Percentiles rank a stretch among this genome's conserved stretches.
These are phyloP conservation scores for Mormyrus lacerda DNA, from an alignment of 2,113 vertebrate genomes.

Conservation along the genomic window DNA sequence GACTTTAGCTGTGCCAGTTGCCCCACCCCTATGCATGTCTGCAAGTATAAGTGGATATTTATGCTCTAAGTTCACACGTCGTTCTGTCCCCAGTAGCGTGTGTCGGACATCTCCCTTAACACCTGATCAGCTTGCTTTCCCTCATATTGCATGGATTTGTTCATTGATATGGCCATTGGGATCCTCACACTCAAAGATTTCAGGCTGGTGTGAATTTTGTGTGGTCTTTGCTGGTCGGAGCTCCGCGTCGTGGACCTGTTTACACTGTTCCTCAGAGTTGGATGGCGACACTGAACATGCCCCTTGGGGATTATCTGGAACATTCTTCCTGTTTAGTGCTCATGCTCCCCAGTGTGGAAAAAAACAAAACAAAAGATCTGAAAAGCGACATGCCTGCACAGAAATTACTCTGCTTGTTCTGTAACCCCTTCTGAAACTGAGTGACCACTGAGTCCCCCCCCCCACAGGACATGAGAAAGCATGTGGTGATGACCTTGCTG, in stretches of 20 bases:
- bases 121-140: background rate
- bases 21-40: background rate
- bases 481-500: conserved; percentile 95
- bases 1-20: background rate
- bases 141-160: background rate
- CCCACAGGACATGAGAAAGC: conserved; percentile 92
- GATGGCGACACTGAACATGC: background rate
- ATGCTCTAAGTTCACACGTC: background rate
- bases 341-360: background rate
- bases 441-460: background rate
- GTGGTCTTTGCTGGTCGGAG: background rate
- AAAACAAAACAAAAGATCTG: background rate
- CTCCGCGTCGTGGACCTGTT: background rate
- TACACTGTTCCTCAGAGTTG: background rate
- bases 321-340: background rate
- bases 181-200: background rate
- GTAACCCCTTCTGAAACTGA: background rate
- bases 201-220: background rate
- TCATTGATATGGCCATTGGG: background rate
- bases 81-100: background rate
- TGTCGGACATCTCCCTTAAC: background rate
- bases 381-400: background rate
- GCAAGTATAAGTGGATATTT: background rate
- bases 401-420: background rate
- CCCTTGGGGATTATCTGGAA: background rate